A percentile compares a stretch with the other conserved stretches of the same genome.
Evolutionary conservation across 53 echinoderm and acorn worm species (phyloP).

Genomic region (Stichopus horrens): DNA sequence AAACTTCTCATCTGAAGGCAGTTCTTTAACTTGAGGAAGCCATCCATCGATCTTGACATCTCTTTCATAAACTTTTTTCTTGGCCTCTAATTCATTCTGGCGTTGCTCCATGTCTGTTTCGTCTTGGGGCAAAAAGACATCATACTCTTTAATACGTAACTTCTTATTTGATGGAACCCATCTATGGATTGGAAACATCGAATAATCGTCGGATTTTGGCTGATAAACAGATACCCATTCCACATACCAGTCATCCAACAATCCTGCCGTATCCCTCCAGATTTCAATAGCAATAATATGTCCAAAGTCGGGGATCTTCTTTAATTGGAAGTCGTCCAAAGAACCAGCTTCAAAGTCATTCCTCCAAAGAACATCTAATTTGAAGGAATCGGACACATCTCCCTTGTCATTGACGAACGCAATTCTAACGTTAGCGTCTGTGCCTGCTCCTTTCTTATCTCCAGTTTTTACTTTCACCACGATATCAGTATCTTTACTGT

Average conservation of each 20-base stretch:
- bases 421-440: slow-evolving; percentile 73
- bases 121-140: slow-evolving; percentile 49
- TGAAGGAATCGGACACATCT: slow-evolving; percentile 51
- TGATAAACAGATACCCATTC: slow-evolving; percentile 65
- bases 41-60: slow-evolving; percentile 17
- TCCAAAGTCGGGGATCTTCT: slow-evolving; percentile 62
- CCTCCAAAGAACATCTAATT: slow-evolving; percentile 59
- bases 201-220: slow-evolving; percentile 32
- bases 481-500: background rate
- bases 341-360: slow-evolving; percentile 77
- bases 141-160: slow-evolving; percentile 35
- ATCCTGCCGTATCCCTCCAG: slow-evolving; percentile 66
- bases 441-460: slow-evolving; percentile 83
- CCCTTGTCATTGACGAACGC: slow-evolving; percentile 53
- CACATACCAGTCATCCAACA: slow-evolving; percentile 73
- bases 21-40: slow-evolving; percentile 28
- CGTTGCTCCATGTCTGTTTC: slow-evolving; percentile 13
- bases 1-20: slow-evolving; percentile 32
- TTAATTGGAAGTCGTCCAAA: slow-evolving; percentile 44
- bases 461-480: slow-evolving; percentile 74
- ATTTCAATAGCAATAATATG: slow-evolving; percentile 64
- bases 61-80: slow-evolving; percentile 8
- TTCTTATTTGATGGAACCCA: slow-evolving; percentile 65
- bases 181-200: slow-evolving; percentile 80
- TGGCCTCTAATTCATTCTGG: slow-evolving; percentile 20